phyloP scores from a whole-genome alignment of 2,888 invertebrate species.

The Netelia fuscicornis region DNA sequence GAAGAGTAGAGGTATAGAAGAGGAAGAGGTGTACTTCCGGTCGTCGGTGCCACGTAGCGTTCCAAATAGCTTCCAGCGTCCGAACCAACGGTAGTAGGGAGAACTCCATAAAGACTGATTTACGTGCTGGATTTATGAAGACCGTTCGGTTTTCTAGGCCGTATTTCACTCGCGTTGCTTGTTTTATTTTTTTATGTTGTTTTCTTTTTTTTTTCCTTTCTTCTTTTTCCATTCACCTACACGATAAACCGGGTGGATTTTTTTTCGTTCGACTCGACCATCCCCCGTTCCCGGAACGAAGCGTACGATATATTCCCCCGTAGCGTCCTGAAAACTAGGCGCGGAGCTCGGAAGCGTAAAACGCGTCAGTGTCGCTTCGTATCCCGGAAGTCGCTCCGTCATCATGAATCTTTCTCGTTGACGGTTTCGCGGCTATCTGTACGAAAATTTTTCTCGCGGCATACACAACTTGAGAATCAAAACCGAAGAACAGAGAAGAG shows the following conservation, averaged over 20 bases:
- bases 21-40: constrained; percentile 55
- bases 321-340: constrained; percentile 35
- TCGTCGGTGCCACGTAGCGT: constrained; percentile 55
- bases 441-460: constrained; percentile 27
- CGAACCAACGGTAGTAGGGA: constrained; percentile 63
- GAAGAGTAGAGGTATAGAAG: constrained; percentile 29
- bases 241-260: constrained; percentile 56
- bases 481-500: neutral
- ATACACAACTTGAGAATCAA: constrained; percentile 39
- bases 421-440: constrained; percentile 22
- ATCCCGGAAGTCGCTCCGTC: constrained; percentile 54
- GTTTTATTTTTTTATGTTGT: constrained; percentile 31
- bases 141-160: constrained; percentile 81
- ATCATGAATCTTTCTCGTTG: constrained; percentile 59
- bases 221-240: constrained; percentile 53
- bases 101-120: constrained; percentile 83
- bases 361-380: constrained; percentile 60
- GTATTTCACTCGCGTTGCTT: constrained; percentile 77
- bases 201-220: constrained; percentile 52
- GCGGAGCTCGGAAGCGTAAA: constrained; percentile 35
- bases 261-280: constrained; percentile 20
- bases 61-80: constrained; percentile 68
- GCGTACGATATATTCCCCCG: constrained; percentile 20
- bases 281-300: constrained; percentile 5
- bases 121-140: constrained; percentile 83